Percentiles rank a stretch among this genome's conserved stretches.
Conservation (phyloP, 2,113 vertebrate species). For the Etia nguti region DNA sequence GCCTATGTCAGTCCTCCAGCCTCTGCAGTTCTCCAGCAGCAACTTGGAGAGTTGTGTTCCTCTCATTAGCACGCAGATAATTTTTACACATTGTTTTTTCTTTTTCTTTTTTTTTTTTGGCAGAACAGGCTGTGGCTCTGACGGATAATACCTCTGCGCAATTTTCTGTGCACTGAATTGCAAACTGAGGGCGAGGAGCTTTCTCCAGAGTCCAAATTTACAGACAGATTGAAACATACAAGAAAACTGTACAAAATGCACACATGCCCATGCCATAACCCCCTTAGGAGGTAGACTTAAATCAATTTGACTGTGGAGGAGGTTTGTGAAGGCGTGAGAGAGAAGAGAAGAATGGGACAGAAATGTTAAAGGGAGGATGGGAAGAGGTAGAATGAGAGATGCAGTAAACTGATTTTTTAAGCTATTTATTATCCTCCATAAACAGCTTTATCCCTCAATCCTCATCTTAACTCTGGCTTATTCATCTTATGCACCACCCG, state of each 20-base stretch:
- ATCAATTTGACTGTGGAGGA: conserved; percentile 56
- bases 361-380: background rate
- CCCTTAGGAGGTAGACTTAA: conserved; percentile 47
- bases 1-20: conserved; percentile 16
- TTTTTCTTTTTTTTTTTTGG: background rate
- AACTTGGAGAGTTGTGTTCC: background rate
- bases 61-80: conserved; percentile 13
- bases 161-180: conserved; percentile 2
- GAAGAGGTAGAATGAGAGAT: background rate
- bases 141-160: background rate
- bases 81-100: background rate
- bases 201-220: background rate
- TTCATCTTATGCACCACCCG: background rate
- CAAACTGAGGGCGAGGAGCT: background rate
- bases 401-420: background rate
- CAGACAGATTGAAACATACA: conserved; percentile 25
- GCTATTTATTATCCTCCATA: background rate
- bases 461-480: background rate
- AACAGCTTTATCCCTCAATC: background rate
- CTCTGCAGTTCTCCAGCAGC: conserved; percentile 30
- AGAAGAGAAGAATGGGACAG: background rate
- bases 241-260: background rate
- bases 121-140: background rate
- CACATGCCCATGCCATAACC: conserved; percentile 17
- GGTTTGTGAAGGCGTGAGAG: conserved; percentile 32